Evolutionary conservation across 2,888 invertebrate genomes (phyloP).

Genomic region (Ennomos quercinarius): DNA sequence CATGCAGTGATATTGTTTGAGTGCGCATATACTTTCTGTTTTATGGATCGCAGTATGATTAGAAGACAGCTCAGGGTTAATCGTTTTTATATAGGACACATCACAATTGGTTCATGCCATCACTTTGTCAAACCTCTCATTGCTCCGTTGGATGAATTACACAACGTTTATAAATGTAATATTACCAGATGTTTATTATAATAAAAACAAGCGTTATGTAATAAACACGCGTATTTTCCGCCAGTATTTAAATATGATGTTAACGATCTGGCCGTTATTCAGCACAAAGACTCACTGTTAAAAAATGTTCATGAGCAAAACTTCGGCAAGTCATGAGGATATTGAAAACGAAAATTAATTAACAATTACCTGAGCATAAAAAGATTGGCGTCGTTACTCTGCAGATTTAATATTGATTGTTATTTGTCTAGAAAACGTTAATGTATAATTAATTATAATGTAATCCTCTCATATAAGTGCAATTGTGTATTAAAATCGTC

Average conservation of each 20-base stretch:
- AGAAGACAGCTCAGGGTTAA: slow-evolving; percentile 9
- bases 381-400: slow-evolving; percentile 12
- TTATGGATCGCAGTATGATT: slow-evolving; percentile 4
- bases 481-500: background rate
- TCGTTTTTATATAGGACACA: slow-evolving; percentile 1
- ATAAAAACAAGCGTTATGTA: slow-evolving; percentile 7
- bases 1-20: slow-evolving; percentile 18
- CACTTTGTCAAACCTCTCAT: slow-evolving; percentile 7
- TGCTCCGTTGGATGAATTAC: background rate
- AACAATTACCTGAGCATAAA: slow-evolving; percentile 15
- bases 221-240: background rate
- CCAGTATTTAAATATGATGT: background rate
- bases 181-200: background rate
- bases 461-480: background rate
- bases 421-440: slow-evolving; percentile 14
- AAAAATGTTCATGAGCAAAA: slow-evolving; percentile 14
- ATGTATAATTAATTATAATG: too few relatives aligned
- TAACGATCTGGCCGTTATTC: slow-evolving; percentile 18
- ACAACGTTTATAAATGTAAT: background rate
- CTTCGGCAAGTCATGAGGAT: slow-evolving; percentile 12
- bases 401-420: slow-evolving; percentile 4
- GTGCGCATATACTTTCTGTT: background rate
- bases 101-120: slow-evolving; percentile 10
- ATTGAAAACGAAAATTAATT: slow-evolving; percentile 6
- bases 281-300: slow-evolving; percentile 14